phyloP scores from a whole-genome alignment of 2,113 vertebrate genomes.

The Dissostichus mawsoni region DNA sequence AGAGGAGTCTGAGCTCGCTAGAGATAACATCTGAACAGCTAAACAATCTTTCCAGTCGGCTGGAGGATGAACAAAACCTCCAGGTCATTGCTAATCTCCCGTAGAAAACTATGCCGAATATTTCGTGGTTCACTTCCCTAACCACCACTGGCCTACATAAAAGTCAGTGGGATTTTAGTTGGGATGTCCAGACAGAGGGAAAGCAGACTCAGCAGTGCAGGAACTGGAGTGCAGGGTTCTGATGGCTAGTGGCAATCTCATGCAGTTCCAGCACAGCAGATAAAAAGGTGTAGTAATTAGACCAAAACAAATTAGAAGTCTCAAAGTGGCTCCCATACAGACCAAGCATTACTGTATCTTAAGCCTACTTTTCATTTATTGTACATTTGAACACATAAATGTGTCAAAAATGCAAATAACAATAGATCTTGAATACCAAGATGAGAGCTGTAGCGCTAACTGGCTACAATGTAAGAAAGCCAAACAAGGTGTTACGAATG shows the following conservation, averaged over 20 bases:
- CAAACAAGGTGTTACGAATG: slow-evolving; percentile 46
- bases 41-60: slow-evolving; percentile 69
- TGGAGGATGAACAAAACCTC: slow-evolving; percentile 55
- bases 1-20: slow-evolving; percentile 26
- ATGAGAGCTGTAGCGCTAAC: slow-evolving; percentile 3
- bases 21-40: slow-evolving; percentile 26
- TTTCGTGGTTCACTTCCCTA: slow-evolving; percentile 1
- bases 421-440: neutral
- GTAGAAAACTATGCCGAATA: slow-evolving; percentile 21
- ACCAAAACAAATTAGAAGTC: no score
- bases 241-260: slow-evolving; percentile 47
- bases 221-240: slow-evolving; percentile 64
- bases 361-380: neutral
- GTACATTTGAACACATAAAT: neutral
- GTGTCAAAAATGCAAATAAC: neutral
- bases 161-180: neutral
- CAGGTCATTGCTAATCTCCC: slow-evolving; percentile 29
- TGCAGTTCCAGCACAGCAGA: neutral
- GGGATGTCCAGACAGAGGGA: neutral
- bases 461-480: neutral
- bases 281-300: neutral
- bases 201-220: neutral
- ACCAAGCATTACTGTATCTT: neutral
- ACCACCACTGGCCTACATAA: neutral
- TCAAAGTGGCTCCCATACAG: neutral